phyloP scores from a whole-genome alignment of 2,113 vertebrate species.

The Eidolon helvum region DNA sequence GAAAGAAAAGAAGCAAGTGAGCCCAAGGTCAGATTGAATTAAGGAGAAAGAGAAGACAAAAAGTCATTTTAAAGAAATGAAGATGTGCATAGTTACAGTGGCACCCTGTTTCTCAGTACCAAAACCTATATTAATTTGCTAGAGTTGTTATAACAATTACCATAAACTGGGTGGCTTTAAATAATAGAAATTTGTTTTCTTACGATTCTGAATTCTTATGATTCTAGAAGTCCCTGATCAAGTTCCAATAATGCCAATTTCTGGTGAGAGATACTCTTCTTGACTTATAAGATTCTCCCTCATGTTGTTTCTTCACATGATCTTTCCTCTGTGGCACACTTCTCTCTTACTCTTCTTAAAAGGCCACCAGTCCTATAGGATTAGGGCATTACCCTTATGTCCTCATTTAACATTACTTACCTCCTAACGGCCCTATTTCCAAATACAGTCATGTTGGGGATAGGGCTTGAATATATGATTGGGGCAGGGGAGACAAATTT shows the following conservation, averaged over 20 bases:
- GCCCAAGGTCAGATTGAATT: too few species aligned
- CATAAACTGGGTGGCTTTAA: background rate
- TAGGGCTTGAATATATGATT: background rate
- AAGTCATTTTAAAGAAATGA: too few species aligned
- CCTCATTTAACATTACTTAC: background rate
- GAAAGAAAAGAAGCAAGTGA: too few species aligned
- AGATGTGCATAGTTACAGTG: background rate
- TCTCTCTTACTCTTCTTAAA: background rate
- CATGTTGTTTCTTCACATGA: background rate
- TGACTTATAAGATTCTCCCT: background rate
- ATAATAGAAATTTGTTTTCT: background rate
- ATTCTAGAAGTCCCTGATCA: background rate
- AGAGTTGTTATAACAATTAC: background rate
- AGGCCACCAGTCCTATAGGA: background rate
- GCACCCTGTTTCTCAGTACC: background rate
- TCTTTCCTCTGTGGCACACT: background rate
- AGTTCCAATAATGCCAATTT: background rate
- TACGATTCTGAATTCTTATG: background rate
- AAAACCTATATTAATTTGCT: background rate
- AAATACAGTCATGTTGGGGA: background rate
- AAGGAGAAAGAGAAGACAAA: too few species aligned
- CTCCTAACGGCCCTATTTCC: background rate
- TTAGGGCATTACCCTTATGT: background rate
- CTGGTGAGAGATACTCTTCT: background rate
- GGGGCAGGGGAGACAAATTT: background rate